Base-by-base conservation (phyloP, 2,888 invertebrate species). In the Xestia sexstrigata region DNA sequence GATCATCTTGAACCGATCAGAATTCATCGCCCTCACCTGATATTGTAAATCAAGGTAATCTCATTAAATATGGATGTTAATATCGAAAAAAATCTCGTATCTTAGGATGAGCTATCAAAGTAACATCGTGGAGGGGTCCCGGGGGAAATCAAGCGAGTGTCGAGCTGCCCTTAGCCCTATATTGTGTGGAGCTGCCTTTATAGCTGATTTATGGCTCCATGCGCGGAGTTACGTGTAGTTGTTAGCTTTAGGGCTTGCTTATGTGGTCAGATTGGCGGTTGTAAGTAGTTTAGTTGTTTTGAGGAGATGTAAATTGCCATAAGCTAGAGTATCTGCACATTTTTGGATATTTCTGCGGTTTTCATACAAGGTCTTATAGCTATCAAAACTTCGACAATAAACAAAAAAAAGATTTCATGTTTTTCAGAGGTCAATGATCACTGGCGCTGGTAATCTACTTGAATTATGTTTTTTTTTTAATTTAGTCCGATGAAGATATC, bases 71-170 rank as follows among this genome's bases (percentile, higher is more conserved):
- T 87, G 74, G 74, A 87, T 80, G 79, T 74, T 85, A 82, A 87
- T 85, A 85, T 87, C 75, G 79, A 87, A 87, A 85, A 79, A 63
- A 65, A 65, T 52, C 71, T 55, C 30, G 67, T 88, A 82, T 88
- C 87, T 87, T 88, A 84, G 74, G 69, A 80, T 74, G 69, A 74
- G 71, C 76, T 73, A 85, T 88, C 79, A 82, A 75, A 82, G 81
- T 60, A 47, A 74, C 80, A 55, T 76, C 67, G 76, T 72, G 52
- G 75, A 76, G 69, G 26, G n/a, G 11, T 83, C 90, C 74, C 85
- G 6, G 8, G 91, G 91, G 91, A 91, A 91, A 91, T 91, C 91
- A 89, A 35, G 30, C 65, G 80, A 83, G 80, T 85, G 85, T 85
- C 62, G 68, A 84, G 62, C 70, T 60, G 81, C 84, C 88, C 82